phyloP scores from a whole-genome alignment of 2,797 vertebrate genomes.

The Pseudocheirus occidentalis region DNA sequence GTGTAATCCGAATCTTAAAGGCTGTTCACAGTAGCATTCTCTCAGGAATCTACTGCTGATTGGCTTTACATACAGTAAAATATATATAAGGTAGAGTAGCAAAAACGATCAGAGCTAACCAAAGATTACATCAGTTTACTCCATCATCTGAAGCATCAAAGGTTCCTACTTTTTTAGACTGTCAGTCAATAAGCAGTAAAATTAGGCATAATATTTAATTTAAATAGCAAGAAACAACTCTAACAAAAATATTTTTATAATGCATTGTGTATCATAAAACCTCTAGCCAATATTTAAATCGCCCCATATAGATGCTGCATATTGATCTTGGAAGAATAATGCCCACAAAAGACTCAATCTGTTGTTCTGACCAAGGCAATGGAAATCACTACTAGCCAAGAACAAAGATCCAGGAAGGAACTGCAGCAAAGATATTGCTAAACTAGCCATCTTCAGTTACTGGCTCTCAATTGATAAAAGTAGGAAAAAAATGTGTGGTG shows the following conservation, averaged over 20 bases:
- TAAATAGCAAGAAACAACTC: background rate
- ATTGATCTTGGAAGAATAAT: slow-evolving; percentile 73
- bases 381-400: slow-evolving; percentile 66
- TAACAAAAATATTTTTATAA: background rate
- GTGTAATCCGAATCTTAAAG: too few species aligned
- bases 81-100: background rate
- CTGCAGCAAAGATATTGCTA: slow-evolving; percentile 60
- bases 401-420: slow-evolving; percentile 54
- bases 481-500: background rate
- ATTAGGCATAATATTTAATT: background rate
- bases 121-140: background rate
- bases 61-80: too few species aligned
- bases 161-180: background rate
- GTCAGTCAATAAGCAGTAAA: background rate
- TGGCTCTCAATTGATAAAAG: slow-evolving; percentile 60
- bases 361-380: slow-evolving; percentile 61
- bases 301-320: slow-evolving; percentile 61
- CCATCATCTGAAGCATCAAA: background rate
- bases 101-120: background rate
- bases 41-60: too few species aligned
- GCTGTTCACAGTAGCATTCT: too few species aligned
- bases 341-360: slow-evolving; percentile 47
- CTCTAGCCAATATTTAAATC: slow-evolving; percentile 68
- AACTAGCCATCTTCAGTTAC: slow-evolving; percentile 54
- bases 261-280: background rate